phyloP scores from a whole-genome alignment of 2,888 invertebrate species.

The Eupithecia inturbata region DNA sequence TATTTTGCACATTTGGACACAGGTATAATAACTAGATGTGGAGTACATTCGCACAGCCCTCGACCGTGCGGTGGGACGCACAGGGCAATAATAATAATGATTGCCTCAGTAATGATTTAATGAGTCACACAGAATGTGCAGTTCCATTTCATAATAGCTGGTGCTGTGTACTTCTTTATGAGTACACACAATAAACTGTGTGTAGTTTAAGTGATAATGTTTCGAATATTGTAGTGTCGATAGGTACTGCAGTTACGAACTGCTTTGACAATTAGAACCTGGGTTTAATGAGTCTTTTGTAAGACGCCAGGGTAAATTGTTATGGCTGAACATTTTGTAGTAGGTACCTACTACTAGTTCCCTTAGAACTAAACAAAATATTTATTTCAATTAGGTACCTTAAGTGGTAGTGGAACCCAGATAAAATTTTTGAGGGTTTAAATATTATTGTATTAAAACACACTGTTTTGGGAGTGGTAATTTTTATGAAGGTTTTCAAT shows the following conservation, averaged over 20 bases:
- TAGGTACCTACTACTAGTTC: too few relatives aligned
- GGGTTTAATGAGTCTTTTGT: neutral
- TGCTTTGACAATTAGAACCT: neutral
- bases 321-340: too few relatives aligned
- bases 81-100: slow-evolving; percentile 24
- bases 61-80: neutral
- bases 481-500: neutral
- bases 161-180: neutral
- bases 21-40: too few relatives aligned
- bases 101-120: slow-evolving; percentile 25
- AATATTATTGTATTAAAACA: neutral
- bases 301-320: neutral
- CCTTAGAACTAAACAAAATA: too few relatives aligned
- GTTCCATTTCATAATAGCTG: slow-evolving; percentile 19
- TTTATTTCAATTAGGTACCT: too few relatives aligned
- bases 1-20: too few relatives aligned
- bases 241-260: neutral
- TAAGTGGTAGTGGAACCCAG: too few relatives aligned
- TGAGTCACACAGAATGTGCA: slow-evolving; percentile 5
- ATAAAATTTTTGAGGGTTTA: neutral
- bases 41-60: neutral
- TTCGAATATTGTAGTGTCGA: neutral
- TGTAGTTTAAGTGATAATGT: neutral
- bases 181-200: neutral
- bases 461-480: neutral